Base-by-base conservation (phyloP, 2,113 vertebrate species). In the Leptocoma aspasia region DNA sequence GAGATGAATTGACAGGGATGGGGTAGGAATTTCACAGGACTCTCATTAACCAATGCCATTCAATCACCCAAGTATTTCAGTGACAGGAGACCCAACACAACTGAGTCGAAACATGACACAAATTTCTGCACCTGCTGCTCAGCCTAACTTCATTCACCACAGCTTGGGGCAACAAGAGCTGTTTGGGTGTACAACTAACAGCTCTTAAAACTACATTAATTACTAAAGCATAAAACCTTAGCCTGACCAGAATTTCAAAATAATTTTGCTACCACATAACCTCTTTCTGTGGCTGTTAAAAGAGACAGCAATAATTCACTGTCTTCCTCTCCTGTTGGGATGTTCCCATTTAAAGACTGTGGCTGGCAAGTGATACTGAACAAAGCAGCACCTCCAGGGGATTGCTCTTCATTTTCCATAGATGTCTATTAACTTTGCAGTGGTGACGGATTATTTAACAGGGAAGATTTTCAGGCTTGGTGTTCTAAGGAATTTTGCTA, bases 11-110 rank as follows among this genome's bases (percentile, higher is more conserved):
- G 37, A 68, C 82, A 56, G 39, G 39, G 33, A 21, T 18, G 28
- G 50, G 18, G 59, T 1, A 83, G 70, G 33, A 88, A 90, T 64
- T 94, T 64, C 76, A 59, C 30, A 27, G 54, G 61, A 65, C 22
- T 82, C 26, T 11, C 52, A 24, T 65, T 59, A 70, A 68, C 20
- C 56, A 81, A 14, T 2, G 3, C 69, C 24, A 17, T 33, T 75
- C 23, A 64, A 15, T 37, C 53, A 30, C 26, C n/a, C 0, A 0
- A 37, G 16, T 16, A 20, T 4, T 2, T 52, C 63, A 54, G 63
- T 47, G 23, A 76, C 31, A 71, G 50, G 22, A 83, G n/a, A 64
- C 31, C 9, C 24, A 68, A 24, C 18, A 39, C 54, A 70, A 11
- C 47, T 4, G 11, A 63, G 39, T 8, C 9, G 13, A 85, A 92